Evolutionary conservation across 2,797 vertebrate species (phyloP).

Genomic region (Dipus sagitta): DNA sequence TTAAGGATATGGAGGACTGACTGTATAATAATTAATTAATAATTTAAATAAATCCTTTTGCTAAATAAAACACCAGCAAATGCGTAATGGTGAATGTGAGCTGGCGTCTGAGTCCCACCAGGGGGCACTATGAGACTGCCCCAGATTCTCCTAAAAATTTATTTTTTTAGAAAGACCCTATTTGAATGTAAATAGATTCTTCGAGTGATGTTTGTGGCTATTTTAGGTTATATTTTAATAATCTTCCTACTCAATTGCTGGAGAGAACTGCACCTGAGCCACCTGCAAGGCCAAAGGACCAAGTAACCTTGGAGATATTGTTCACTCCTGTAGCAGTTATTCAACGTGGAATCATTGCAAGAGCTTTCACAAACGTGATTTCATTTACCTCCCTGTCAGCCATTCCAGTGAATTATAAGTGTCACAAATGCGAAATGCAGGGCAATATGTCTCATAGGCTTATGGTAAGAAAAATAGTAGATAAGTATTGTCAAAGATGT

Average conservation of each 20-base stretch:
- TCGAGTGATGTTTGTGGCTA: background rate
- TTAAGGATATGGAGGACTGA: background rate
- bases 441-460: background rate
- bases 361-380: constrained; percentile 31
- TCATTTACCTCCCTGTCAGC: constrained; percentile 9
- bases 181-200: constrained; percentile 47
- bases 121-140: constrained; percentile 55
- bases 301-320: background rate
- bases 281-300: background rate
- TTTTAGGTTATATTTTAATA: constrained; percentile 51
- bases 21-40: background rate
- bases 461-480: background rate
- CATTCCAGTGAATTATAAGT: background rate
- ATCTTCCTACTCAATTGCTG: background rate
- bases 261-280: background rate
- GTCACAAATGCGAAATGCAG: constrained; percentile 12
- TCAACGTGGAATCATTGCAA: background rate
- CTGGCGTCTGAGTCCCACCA: constrained; percentile 54
- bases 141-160: background rate
- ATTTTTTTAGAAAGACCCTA: background rate
- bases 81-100: background rate
- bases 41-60: background rate
- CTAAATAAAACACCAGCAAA: background rate
- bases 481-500: background rate
- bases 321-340: background rate